Percentiles rank a stretch among this genome's conserved stretches.
phyloP scores from a whole-genome alignment of 2,888 invertebrate species.

The Mamestra brassicae region DNA sequence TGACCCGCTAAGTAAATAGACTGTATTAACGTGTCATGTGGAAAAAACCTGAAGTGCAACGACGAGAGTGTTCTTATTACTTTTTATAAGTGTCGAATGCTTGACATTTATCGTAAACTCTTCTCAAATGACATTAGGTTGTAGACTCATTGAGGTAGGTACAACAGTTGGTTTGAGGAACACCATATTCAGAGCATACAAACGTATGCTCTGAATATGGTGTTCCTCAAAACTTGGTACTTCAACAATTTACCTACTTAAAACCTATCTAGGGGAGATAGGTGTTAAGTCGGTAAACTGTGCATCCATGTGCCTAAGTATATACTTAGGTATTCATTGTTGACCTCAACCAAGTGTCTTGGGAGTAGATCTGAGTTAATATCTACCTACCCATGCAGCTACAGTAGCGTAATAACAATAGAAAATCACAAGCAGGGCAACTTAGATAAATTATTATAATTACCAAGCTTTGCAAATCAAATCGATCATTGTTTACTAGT shows the following conservation, averaged over 20 bases:
- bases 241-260: neutral
- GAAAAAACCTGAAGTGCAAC: neutral
- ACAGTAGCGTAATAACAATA: conserved; percentile 32
- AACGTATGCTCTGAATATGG: no score
- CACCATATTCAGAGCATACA: neutral
- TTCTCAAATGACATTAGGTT: neutral
- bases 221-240: no score
- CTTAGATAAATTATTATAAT: conserved; percentile 29
- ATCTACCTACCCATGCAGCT: neutral
- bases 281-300: neutral
- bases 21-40: conserved; percentile 4
- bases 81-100: neutral
- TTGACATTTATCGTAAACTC: conserved; percentile 9
- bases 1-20: conserved; percentile 26
- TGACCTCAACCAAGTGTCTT: conserved; percentile 1
- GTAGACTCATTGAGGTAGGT: neutral
- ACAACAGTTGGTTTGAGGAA: neutral
- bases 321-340: neutral
- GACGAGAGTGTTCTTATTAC: neutral
- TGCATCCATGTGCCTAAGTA: neutral
- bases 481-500: conserved; percentile 27
- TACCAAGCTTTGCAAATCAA: conserved; percentile 32
- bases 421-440: conserved; percentile 35
- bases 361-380: neutral
- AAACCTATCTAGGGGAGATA: neutral